Evolutionary conservation across 2,888 invertebrate genomes (phyloP).

Genomic region (Chymomyza procnemis): DNA sequence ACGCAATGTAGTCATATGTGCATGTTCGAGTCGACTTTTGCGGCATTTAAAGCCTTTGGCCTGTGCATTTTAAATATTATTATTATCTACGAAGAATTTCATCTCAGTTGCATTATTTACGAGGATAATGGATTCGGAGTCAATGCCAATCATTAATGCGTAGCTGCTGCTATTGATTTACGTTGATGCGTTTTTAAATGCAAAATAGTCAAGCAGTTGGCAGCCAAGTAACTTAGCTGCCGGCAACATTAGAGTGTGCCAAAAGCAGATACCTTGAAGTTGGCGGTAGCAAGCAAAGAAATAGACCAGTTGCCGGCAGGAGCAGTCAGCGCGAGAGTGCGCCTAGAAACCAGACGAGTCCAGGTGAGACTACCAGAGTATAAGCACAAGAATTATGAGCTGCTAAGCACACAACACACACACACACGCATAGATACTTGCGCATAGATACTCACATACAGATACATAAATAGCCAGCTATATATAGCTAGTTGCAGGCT

Average conservation of each 20-base stretch:
- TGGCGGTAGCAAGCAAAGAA: background rate
- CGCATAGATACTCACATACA: background rate
- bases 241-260: background rate
- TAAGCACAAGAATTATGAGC: conserved; percentile 48
- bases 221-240: background rate
- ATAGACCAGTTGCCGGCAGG: background rate
- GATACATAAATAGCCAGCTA: too few species aligned
- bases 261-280: too few species aligned
- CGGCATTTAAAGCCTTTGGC: too few species aligned
- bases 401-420: conserved; percentile 33
- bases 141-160: conserved; percentile 56
- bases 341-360: background rate
- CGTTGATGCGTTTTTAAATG: conserved; percentile 61
- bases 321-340: background rate
- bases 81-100: too few species aligned
- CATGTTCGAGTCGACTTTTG: too few species aligned
- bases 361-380: conserved; percentile 19
- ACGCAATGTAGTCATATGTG: too few species aligned
- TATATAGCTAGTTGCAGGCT: background rate
- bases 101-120: too few species aligned
- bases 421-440: background rate
- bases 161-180: conserved; percentile 49
- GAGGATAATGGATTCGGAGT: conserved; percentile 22
- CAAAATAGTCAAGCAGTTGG: conserved; percentile 3
- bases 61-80: too few species aligned